Conservation (phyloP, 2,888 invertebrate genomes). For the Mimas tiliae region DNA sequence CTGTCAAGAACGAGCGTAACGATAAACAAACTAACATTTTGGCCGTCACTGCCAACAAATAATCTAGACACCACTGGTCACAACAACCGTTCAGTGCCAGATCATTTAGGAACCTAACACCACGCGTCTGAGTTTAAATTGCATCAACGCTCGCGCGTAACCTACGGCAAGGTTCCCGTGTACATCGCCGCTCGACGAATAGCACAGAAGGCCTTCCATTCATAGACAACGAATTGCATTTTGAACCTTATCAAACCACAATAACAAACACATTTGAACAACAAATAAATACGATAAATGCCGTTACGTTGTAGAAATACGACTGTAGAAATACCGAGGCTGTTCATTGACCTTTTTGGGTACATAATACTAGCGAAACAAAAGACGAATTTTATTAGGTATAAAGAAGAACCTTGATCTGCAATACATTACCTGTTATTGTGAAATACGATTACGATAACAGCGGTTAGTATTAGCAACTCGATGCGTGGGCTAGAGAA, state of each 20-base stretch:
- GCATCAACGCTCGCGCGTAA: constrained; percentile 47
- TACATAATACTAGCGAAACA: constrained; percentile 80
- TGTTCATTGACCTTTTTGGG: constrained; percentile 84
- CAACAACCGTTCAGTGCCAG: constrained; percentile 47
- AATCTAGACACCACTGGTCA: constrained; percentile 47
- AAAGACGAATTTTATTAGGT: constrained; percentile 77
- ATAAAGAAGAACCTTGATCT: constrained; percentile 75
- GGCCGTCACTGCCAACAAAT: constrained; percentile 74
- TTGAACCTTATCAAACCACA: constrained; percentile 60
- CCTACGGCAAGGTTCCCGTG: constrained; percentile 56
- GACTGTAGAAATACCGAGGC: constrained; percentile 82
- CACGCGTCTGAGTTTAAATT: constrained; percentile 61
- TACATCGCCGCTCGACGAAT: constrained; percentile 57
- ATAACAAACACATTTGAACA: constrained; percentile 55
- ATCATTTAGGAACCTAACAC: constrained; percentile 53
- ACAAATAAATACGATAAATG: constrained; percentile 48
- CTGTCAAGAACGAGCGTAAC: constrained; percentile 83
- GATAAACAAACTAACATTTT: constrained; percentile 84
- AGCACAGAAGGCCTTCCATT: constrained; percentile 65
- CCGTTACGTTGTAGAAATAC: constrained; percentile 55
- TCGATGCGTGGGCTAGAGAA: neutral
- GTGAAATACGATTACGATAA: constrained; percentile 37
- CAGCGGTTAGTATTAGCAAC: neutral
- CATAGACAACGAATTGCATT: constrained; percentile 42
- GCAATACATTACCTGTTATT: constrained; percentile 55